Evolutionary conservation across 1,140 invertebrate genomes (phyloP), one percentile per base, ranked within the genome.

Genomic region (Helicoverpa zea): DNA sequence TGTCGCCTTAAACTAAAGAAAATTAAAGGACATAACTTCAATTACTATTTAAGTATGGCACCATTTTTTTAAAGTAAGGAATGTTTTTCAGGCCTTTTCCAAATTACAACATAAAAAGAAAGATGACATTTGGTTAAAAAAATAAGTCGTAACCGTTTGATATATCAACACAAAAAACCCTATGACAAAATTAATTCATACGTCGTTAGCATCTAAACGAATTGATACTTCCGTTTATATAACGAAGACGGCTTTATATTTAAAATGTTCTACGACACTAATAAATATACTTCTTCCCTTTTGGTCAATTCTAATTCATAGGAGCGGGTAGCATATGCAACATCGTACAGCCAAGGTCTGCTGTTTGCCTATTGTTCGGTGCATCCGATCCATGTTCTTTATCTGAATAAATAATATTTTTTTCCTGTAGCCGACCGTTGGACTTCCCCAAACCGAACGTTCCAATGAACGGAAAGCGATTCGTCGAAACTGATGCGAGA

Each of bases 391-490:
- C 35, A 58, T 58, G 51, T 54, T 59, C 30, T 56, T 54, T 66
- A 70, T 59, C 35, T 56, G 43, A 79, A 79, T 79, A 79, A 79
- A 81, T 77, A 81, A 47, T 29, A 72, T 54, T 54, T 64, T 82
- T 80, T 80, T 83, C 82, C 82, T 83, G 77, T 79, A 75, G 47
- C 13, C 54, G 58, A 49, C 43, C n/a, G 30, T 78, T 82, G 81
- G 82, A 63, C 29, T 75, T 83, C 80, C 79, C 82, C 79, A 78
- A 79, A 79, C 10, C 51, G 58, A 61, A 10, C 81, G 84, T 81
- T 86, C 23, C 49, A 72, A 30, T 72, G 84, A 90, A 89, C 87
- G 83, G 90, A 94, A 92, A 92, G 90, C 89, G 73, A 79, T 94
- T 94, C 92, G 86, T 84, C 87, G 92, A 91, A 94, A 77, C 47